Percentiles rank a stretch among this genome's conserved stretches.
These are phyloP conservation scores for Mesoclemmys tuberculata DNA, from an alignment of 2,113 vertebrate genomes.

Conservation along the genomic window DNA sequence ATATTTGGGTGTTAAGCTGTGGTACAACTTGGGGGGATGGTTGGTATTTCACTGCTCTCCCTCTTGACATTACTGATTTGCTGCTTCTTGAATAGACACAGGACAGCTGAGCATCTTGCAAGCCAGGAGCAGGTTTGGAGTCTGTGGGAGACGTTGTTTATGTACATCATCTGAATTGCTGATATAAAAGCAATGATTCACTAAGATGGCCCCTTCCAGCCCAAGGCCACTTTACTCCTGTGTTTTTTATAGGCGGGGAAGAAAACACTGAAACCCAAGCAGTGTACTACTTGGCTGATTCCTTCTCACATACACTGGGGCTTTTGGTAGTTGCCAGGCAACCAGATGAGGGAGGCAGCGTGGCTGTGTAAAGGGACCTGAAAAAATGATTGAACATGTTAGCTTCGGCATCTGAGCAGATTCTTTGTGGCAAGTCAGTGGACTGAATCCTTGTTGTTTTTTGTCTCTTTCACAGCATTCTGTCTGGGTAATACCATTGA, in stretches of 20 bases:
- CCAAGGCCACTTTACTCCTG: not conserved
- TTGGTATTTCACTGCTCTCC: not conserved
- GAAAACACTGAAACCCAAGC: not conserved
- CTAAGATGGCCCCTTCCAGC: rapidly evolving
- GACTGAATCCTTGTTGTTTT: not conserved
- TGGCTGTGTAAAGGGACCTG: not conserved
- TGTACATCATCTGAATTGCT: rapidly evolving
- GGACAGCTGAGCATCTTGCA: not conserved
- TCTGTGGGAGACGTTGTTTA: not conserved
- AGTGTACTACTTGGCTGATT: not conserved
- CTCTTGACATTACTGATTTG: not conserved
- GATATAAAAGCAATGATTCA: not conserved
- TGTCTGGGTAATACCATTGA: not conserved
- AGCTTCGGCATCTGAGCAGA: not conserved
- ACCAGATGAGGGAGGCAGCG: constrained; percentile 23
- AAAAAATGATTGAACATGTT: not conserved
- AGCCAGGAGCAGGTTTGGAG: not conserved
- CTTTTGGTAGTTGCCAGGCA: constrained; percentile 61
- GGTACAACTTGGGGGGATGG: not conserved
- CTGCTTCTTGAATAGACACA: not conserved
- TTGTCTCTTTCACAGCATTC: not conserved
- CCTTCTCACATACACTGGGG: not conserved
- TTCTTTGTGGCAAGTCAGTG: not conserved
- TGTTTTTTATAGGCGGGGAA: constrained; percentile 1
- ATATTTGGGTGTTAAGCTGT: not conserved